Conservation (phyloP, 2,797 vertebrate genomes). For the Rhyacichthys aspro region DNA sequence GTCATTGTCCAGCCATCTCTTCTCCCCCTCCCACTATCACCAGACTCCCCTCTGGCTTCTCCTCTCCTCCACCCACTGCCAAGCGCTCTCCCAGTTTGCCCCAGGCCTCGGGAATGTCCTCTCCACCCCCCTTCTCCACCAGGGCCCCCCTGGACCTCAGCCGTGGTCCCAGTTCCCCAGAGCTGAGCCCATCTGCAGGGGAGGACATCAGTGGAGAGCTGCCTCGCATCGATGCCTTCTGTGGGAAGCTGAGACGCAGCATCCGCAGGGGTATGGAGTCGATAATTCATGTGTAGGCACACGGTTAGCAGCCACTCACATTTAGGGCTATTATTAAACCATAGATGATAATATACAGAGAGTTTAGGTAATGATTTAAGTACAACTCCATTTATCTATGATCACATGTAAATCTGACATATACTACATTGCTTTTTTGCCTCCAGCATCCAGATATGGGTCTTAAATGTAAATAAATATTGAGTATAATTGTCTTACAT, state of each 20-base stretch:
- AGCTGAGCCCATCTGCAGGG: slow-evolving; percentile 78
- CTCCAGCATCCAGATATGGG: no score
- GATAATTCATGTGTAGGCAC: slow-evolving; percentile 29
- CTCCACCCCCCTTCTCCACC: slow-evolving; percentile 79
- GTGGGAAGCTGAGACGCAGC: slow-evolving; percentile 89
- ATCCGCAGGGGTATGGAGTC: slow-evolving; percentile 84
- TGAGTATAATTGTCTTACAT: no score
- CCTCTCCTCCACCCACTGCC: slow-evolving; percentile 82
- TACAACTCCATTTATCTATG: no score
- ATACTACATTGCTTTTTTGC: no score
- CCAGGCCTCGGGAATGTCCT: slow-evolving; percentile 64
- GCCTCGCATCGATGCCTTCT: slow-evolving; percentile 87
- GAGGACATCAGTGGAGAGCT: slow-evolving; percentile 85
- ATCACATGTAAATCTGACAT: no score
- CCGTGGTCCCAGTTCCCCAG: slow-evolving; percentile 85
- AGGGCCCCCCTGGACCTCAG: slow-evolving; percentile 86
- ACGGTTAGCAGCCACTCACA: background rate
- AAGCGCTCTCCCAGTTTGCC: slow-evolving; percentile 80
- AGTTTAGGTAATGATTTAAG: background rate
- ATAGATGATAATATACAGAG: background rate
- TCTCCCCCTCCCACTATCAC: slow-evolving; percentile 78
- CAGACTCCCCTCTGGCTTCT: slow-evolving; percentile 79
- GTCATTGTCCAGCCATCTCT: slow-evolving; percentile 77
- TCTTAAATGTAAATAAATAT: no score
- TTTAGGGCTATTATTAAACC: background rate